Base-by-base conservation (phyloP, 2,888 invertebrate species). In the Nephrotoma guestfalica region DNA sequence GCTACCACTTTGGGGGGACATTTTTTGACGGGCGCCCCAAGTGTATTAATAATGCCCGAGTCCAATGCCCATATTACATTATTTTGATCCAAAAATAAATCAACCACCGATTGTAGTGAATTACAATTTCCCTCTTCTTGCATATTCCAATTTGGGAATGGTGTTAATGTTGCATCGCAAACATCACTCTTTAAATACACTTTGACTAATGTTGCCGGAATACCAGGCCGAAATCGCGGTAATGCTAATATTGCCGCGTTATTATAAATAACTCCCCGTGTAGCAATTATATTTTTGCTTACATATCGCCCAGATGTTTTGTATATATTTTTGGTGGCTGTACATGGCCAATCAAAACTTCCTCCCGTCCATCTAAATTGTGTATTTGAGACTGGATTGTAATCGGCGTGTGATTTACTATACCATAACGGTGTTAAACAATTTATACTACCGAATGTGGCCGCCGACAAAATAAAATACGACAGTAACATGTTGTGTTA, bases 51-150 rank as follows among this genome's bases (percentile, higher is more conserved):
- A 84, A 95, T 93, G 13, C 96, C 96, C 11, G 93, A 93, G 89
- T 96, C 96, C 87, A 96, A 91, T 0, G 94, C 93, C 96, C 96
- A 96, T 7, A 96, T 91, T 87, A 94, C 93, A 85, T 94, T 94
- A 90, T 95, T 93, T 71, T 90, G 90, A 88, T 94, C 94, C 41
- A 93, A 90, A 89, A 93, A 91, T 86, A 95, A 90, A 89, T 96
- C 96, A 0, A 96, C 94, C 1, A 94, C 95, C 86, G 94, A 95
- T 89, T 96, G 95, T 18, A 96, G 91, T 0, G 93, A 93, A 45
- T 93, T 91, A 89, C 93, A 94, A 91, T 93, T 94, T 87, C 93
- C 94, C 88, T 94, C 93, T 88, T 94, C 94, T 89, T 96, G 95
- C 86, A 93, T 91, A 2, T 93, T 91, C 92, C 94, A 93, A 88